phyloP scores from a whole-genome alignment of 2,797 vertebrate genomes.

The Argyrosomus regius region DNA sequence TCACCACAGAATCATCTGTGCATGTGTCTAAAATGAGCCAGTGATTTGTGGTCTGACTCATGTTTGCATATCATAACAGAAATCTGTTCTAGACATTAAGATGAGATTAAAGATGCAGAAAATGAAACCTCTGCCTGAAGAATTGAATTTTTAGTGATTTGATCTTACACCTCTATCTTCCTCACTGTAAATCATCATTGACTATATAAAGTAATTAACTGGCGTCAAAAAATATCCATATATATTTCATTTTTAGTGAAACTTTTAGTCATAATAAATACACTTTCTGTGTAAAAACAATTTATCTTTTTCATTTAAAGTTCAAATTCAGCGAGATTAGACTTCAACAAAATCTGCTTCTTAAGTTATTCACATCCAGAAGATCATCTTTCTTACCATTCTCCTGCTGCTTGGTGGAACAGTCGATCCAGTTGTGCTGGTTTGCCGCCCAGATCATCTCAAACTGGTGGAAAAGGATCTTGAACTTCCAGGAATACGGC shows the following conservation, averaged over 20 bases:
- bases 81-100: neutral
- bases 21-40: neutral
- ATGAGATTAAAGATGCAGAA: neutral
- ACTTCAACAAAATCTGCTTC: neutral
- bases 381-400: conserved; percentile 87
- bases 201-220: neutral
- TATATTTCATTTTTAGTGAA: neutral
- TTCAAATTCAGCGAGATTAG: neutral
- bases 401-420: conserved; percentile 99
- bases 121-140: neutral
- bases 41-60: too few species aligned
- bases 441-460: conserved; percentile 99
- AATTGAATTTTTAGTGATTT: neutral
- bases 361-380: neutral
- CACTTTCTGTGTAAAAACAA: too few species aligned
- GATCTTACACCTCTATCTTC: too few species aligned
- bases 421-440: conserved; percentile 99
- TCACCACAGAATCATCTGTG: neutral
- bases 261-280: neutral
- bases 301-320: too few species aligned
- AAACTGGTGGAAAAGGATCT: conserved; percentile 98
- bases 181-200: too few species aligned
- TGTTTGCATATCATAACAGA: neutral
- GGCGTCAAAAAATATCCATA: neutral
- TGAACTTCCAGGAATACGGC: conserved; percentile 98